These are phyloP conservation scores for Conus canariensis DNA, from an alignment of 2,888 invertebrate species.

Conservation along the genomic window DNA sequence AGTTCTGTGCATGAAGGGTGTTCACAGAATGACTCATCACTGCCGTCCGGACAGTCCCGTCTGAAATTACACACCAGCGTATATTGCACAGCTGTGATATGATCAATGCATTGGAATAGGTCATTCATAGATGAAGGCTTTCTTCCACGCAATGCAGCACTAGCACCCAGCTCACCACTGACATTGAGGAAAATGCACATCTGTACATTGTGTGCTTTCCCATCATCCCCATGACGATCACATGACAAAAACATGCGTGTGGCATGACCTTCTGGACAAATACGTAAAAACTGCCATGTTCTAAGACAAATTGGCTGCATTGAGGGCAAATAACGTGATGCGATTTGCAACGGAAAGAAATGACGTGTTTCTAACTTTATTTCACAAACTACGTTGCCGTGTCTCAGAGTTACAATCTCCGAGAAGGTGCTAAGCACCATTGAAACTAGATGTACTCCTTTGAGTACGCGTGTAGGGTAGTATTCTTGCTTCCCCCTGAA, in stretches of 20 bases:
- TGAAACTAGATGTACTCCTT: background rate
- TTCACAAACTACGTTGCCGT: background rate
- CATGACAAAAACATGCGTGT: background rate
- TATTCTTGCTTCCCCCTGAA: background rate
- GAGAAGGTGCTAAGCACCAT: background rate
- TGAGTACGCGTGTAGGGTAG: background rate
- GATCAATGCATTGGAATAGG: background rate
- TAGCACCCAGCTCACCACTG: background rate
- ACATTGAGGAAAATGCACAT: background rate
- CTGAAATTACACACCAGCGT: background rate
- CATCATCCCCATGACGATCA: background rate
- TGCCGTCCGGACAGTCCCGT: background rate
- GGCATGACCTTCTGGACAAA: background rate
- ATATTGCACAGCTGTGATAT: background rate
- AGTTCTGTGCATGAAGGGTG: background rate
- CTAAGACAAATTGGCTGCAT: background rate
- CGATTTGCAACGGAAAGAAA: background rate
- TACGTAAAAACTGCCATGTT: background rate
- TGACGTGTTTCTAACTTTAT: background rate
- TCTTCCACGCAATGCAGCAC: too few relatives aligned
- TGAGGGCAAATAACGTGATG: background rate
- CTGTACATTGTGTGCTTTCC: background rate
- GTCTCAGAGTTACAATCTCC: background rate
- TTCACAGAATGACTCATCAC: constrained; percentile 15
- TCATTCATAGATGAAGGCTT: too few relatives aligned